These are phyloP conservation scores for Monoplex corrugatus DNA, from an alignment of 2,888 invertebrate genomes.

Conservation along the genomic window DNA sequence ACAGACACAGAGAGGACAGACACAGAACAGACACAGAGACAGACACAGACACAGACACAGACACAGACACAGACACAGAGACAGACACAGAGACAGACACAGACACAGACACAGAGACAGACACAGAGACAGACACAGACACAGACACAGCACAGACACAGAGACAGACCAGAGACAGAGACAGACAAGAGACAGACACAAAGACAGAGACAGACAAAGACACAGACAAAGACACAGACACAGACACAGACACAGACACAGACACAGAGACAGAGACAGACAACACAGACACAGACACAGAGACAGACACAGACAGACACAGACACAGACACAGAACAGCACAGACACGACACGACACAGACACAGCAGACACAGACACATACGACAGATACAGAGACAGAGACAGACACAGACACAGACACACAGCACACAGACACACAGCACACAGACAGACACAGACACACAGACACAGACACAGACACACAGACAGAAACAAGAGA, in stretches of 20 bases:
- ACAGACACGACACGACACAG: no score
- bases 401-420: not conserved
- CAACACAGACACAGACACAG: not conserved
- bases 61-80: not conserved
- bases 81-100: no score
- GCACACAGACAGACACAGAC: no score
- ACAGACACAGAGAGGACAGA: no score
- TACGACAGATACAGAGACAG: not conserved
- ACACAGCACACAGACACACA: not conserved
- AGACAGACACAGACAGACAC: slow-evolving; percentile 20
- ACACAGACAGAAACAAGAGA: no score
- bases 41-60: not conserved
- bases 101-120: no score
- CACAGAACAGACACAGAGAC: not conserved
- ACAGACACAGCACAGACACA: not conserved
- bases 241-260: no score
- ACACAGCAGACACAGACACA: no score
- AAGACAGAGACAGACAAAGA: not conserved
- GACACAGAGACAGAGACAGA: not conserved
- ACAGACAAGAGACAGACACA: slow-evolving; percentile 14
- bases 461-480: no score
- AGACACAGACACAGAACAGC: not conserved
- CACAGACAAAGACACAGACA: no score
- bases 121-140: not conserved
- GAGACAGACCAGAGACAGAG: no score